phyloP scores from a whole-genome alignment of 2,113 vertebrate species.

The Tragelaphus scriptus region DNA sequence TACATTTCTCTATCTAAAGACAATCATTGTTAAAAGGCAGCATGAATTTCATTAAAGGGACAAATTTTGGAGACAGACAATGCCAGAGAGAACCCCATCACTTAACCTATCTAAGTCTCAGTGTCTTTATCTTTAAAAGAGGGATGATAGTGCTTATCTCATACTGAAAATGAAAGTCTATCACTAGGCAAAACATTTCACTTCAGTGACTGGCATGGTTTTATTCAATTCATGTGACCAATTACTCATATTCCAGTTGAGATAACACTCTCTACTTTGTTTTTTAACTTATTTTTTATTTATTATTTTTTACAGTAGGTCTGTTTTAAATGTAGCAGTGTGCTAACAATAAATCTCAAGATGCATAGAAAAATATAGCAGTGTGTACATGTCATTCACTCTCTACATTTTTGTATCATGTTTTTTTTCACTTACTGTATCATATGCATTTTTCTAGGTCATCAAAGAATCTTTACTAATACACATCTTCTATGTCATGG shows the following conservation, averaged over 20 bases:
- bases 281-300: background rate
- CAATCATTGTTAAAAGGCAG: background rate
- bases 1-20: background rate
- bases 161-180: background rate
- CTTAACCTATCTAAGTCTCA: background rate
- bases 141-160: background rate
- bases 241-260: background rate
- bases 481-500: background rate
- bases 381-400: background rate
- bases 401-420: background rate
- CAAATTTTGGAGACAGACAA: background rate
- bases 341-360: background rate
- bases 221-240: background rate
- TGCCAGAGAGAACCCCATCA: background rate
- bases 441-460: background rate
- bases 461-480: slow-evolving; percentile 17
- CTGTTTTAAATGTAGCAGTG: background rate
- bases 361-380: background rate
- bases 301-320: background rate
- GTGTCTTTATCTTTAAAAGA: background rate
- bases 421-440: background rate
- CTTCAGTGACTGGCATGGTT: background rate
- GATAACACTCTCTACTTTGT: background rate
- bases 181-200: background rate
- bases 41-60: background rate